Conservation (phyloP, 2,888 invertebrate species). For the Caenorhabditis sp. region DNA sequence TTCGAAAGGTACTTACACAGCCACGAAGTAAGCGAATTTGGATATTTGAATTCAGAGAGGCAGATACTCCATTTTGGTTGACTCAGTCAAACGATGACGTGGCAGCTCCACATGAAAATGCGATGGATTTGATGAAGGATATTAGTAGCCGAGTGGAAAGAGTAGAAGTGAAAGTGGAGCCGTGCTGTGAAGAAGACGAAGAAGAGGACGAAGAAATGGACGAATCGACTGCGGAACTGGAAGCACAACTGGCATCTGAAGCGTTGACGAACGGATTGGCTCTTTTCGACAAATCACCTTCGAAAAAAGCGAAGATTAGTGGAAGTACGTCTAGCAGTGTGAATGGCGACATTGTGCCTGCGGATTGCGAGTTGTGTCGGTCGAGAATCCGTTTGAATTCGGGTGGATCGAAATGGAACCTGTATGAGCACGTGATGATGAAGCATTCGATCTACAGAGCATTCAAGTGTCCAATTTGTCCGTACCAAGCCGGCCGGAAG, state of each 20-base stretch:
- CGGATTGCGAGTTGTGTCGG: constrained; percentile 40
- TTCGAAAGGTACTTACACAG: background rate
- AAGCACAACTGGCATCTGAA: constrained; percentile 20
- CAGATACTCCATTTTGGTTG: constrained; percentile 3
- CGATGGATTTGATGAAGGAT: background rate
- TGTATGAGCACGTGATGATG: constrained; percentile 60
- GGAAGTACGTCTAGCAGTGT: background rate
- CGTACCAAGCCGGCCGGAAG: constrained; percentile 52
- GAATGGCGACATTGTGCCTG: constrained; percentile 8
- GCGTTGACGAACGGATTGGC: constrained; percentile 9
- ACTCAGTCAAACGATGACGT: background rate
- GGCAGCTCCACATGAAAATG: background rate
- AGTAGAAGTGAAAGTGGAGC: constrained; percentile 43
- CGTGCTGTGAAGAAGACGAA: constrained; percentile 26
- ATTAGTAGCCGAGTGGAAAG: constrained; percentile 12
- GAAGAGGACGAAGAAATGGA: constrained; percentile 24
- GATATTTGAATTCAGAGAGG: background rate
- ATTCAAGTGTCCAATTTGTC: constrained; percentile 51
- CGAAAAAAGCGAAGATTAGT: background rate
- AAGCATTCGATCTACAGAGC: constrained; percentile 58
- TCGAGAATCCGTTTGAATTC: constrained; percentile 46
- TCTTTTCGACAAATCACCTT: constrained; percentile 16
- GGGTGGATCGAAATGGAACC: constrained; percentile 61
- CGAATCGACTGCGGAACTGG: constrained; percentile 23
- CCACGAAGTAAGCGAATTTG: no score